A percentile compares a stretch with the other conserved stretches of the same genome.
Evolutionary conservation across 1,140 invertebrate species (phyloP).

Genomic region (Brachystomella parvula): DNA sequence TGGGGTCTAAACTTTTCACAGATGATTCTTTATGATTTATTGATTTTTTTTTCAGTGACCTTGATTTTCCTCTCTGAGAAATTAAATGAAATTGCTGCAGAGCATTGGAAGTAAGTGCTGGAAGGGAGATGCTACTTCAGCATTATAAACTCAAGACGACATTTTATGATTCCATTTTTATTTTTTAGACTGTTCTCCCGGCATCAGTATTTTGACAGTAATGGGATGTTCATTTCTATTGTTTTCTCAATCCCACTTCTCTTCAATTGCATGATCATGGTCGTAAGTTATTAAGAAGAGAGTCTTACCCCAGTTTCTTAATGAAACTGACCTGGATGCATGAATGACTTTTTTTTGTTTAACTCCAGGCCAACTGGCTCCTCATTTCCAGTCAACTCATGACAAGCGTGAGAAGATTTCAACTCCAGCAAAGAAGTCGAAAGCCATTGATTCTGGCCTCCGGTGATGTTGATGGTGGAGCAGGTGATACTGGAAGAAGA

Average conservation of each 20-base stretch:
- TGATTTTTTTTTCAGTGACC: constrained; percentile 61
- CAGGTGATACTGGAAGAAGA: no score
- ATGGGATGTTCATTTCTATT: constrained; percentile 83
- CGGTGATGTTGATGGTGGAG: no score
- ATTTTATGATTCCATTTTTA: constrained; percentile 20
- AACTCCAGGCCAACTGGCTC: constrained; percentile 67
- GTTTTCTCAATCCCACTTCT: constrained; percentile 83
- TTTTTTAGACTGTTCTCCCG: constrained; percentile 62
- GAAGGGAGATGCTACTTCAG: neutral
- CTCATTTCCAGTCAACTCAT: constrained; percentile 77
- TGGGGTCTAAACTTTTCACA: constrained; percentile 19
- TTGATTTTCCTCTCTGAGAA: constrained; percentile 79
- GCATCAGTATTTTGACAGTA: constrained; percentile 87
- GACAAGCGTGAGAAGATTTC: constrained; percentile 68
- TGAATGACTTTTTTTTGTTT: constrained; percentile 22
- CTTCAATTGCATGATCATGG: constrained; percentile 83
- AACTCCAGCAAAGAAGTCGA: constrained; percentile 47
- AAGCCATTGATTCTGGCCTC: no score
- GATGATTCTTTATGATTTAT: constrained; percentile 41
- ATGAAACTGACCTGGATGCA: no score
- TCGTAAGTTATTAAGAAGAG: constrained; percentile 59
- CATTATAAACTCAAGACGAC: neutral
- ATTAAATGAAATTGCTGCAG: constrained; percentile 75
- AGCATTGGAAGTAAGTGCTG: constrained; percentile 60
- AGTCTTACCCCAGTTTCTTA: constrained; percentile 25